Conservation (phyloP, 2,113 vertebrate species). For the Nymphicus hollandicus region DNA sequence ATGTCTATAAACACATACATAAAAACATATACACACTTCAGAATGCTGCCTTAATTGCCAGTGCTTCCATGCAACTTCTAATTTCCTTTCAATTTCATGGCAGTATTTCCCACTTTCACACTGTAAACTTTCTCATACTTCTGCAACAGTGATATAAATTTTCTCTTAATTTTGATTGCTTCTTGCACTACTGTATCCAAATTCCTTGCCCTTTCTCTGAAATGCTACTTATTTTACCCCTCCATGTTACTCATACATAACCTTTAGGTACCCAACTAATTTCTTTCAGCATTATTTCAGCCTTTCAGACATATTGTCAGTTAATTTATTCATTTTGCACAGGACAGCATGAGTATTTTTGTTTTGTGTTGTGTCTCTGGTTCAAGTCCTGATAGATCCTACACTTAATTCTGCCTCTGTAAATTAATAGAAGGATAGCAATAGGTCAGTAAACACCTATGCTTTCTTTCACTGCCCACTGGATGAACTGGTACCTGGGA, state of each 20-base stretch:
- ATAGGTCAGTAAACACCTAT: neutral
- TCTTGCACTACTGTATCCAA: neutral
- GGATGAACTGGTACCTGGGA: neutral
- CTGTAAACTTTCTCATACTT: neutral
- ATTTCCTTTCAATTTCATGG: neutral
- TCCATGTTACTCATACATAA: neutral
- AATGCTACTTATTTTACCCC: neutral
- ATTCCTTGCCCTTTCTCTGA: neutral
- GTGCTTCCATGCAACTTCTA: neutral
- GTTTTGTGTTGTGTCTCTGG: neutral
- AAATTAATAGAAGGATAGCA: neutral
- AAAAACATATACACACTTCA: neutral
- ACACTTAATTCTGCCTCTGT: neutral
- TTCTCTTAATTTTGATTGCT: neutral
- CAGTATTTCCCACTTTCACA: neutral
- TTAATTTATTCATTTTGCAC: neutral
- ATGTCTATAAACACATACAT: neutral
- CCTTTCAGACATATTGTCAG: neutral
- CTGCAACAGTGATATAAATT: neutral
- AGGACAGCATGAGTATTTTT: neutral
- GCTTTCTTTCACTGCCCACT: neutral
- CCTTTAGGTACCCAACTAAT: neutral
- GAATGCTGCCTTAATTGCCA: neutral
- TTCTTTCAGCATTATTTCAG: neutral
- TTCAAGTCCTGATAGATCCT: neutral